Conservation (phyloP, 2,888 invertebrate genomes). For the Philereme vetulata region DNA sequence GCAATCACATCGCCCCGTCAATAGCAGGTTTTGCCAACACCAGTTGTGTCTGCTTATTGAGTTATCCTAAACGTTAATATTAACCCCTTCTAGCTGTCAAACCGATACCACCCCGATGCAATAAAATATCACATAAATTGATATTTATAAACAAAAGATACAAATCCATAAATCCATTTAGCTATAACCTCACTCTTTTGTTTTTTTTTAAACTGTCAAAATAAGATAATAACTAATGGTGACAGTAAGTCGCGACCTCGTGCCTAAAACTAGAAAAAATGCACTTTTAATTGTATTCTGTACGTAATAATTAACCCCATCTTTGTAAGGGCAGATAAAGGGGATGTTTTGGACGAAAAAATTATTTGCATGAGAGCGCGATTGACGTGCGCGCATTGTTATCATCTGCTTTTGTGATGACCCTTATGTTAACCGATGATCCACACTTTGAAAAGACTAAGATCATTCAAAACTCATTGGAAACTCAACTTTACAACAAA, state of each 20-base stretch:
- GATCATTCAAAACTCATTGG: conserved; percentile 44
- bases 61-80: conserved; percentile 80
- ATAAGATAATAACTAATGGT: conserved; percentile 76
- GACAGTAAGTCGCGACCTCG: conserved; percentile 80
- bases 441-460: conserved; percentile 52
- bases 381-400: conserved; percentile 82
- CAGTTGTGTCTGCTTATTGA: conserved; percentile 81
- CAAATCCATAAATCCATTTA: conserved; percentile 71
- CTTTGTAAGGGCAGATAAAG: conserved; percentile 74
- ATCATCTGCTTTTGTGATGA: conserved; percentile 83
- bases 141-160: conserved; percentile 72
- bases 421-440: conserved; percentile 76
- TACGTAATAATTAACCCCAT: conserved; percentile 84
- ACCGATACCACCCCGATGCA: conserved; percentile 64
- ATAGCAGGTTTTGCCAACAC: conserved; percentile 78
- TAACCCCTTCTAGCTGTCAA: conserved; percentile 82
- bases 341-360: conserved; percentile 81
- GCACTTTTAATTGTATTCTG: conserved; percentile 80
- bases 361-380: conserved; percentile 83
- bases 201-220: conserved; percentile 67
- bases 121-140: conserved; percentile 70
- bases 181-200: conserved; percentile 62
- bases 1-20: conserved; percentile 73
- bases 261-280: conserved; percentile 71
- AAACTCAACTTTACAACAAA: conserved; percentile 58